Base-by-base conservation (phyloP, 1,140 invertebrate species). In the Zaprionus camerounensis region DNA sequence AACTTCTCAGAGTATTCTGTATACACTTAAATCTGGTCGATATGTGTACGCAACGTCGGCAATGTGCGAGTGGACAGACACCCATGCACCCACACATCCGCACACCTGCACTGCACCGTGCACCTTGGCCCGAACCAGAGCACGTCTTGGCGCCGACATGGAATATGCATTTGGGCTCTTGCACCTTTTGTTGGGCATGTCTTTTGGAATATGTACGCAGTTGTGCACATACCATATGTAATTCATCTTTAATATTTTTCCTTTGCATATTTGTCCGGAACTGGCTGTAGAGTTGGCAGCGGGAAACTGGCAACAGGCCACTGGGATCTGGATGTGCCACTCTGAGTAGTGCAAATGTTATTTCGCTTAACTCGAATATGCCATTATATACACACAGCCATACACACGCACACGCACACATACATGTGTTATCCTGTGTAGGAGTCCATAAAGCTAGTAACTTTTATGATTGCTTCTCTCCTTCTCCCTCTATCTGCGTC, bases 161-260 rank as follows among this genome's bases (percentile, higher is more conserved):
- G 36, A 64, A 62, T 20, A 57, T 65, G 34, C 38, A 58, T 57
- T 58, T 49, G n/a, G 22, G 4, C 34, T 46, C 58, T 56, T 28
- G 46, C 46, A 44, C 59, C 53, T 65, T 58, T 56, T 53, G 67
- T 31, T 58, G 53, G 3, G 49, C 34, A 26, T 71, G 68, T 63
- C 61, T 26, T 63, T 31, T 55, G 24, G 20, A 28, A 28, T 38
- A 64, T 20, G 34, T 28, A 41, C 17, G 36, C 51, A 64, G 49
- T 34, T 56, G 44, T 41, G 36, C 36, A 38, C 53, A 75, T 57
- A 76, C 49, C 17, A 46, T 70, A 38, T 67, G 83, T 88, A 88
- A 88, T 81, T 88, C 71, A 84, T 79, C 80, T 87, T 87, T 84
- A 90, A 87, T 88, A 88, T 84, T 84, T 87, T 81, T 63, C 69